phyloP scores from a whole-genome alignment of 2,797 vertebrate genomes.

The Anomalospiza imberbis region DNA sequence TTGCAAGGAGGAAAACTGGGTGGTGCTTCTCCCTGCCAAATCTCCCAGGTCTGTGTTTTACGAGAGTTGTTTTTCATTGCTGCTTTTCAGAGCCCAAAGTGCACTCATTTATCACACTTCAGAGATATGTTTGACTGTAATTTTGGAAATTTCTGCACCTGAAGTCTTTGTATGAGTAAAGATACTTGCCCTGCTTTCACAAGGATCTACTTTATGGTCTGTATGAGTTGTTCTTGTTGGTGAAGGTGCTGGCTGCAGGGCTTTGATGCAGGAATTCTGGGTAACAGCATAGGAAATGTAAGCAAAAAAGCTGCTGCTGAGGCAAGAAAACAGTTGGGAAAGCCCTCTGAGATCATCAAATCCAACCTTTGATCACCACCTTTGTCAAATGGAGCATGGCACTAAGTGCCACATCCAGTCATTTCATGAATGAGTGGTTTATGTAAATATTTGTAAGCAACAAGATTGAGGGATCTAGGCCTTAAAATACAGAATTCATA shows the following conservation, averaged over 20 bases:
- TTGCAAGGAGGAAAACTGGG: not conserved
- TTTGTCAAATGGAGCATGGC: not conserved
- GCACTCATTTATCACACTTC: accelerated
- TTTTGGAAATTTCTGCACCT: not conserved
- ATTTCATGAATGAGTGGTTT: accelerated
- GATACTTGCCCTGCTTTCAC: not conserved
- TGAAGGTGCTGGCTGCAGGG: not conserved
- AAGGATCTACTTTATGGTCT: accelerated
- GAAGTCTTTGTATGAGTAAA: not conserved
- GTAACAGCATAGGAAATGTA: not conserved
- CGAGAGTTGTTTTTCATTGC: not conserved
- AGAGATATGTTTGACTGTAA: not conserved
- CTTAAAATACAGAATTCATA: not conserved
- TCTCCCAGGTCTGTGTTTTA: not conserved
- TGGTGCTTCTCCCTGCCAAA: not conserved
- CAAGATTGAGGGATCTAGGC: not conserved
- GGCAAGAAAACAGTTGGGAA: not conserved
- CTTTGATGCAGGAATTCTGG: not conserved
- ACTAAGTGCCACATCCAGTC: not conserved
- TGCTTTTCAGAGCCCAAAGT: not conserved
- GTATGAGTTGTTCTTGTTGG: not conserved
- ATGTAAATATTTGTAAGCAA: not conserved
- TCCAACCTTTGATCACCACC: not conserved
- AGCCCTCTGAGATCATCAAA: not conserved
- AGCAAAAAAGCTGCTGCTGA: not conserved